Percentiles rank a stretch among this genome's conserved stretches.
These are phyloP conservation scores for Gambelia wislizenii DNA, from an alignment of 2,797 vertebrate species.

Conservation along the genomic window DNA sequence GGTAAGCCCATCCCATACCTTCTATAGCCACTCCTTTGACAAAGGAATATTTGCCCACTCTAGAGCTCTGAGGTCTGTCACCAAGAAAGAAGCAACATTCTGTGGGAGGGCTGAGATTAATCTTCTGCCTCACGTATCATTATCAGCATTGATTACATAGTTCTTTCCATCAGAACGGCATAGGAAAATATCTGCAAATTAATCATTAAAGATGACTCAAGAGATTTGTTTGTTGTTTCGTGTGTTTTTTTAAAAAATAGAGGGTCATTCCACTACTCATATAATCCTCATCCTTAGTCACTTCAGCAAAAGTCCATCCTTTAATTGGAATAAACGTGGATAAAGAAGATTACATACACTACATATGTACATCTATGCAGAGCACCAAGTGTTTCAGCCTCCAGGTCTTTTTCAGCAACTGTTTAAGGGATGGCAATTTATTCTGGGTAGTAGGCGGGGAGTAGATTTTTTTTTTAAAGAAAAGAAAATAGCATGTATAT, in stretches of 20 bases:
- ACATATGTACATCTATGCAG: not conserved
- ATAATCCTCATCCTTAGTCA: not conserved
- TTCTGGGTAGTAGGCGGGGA: not conserved
- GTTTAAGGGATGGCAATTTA: not conserved
- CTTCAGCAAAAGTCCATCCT: not conserved
- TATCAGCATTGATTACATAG: not conserved
- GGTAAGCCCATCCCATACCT: not conserved
- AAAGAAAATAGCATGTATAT: not conserved
- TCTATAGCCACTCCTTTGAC: not conserved
- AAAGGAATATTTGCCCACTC: not conserved
- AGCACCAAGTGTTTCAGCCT: not conserved
- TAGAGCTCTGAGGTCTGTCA: not conserved
- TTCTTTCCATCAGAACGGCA: not conserved
- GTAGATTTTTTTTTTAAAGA: no score
- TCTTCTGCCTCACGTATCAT: not conserved
- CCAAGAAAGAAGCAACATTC: not conserved
- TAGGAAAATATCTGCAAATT: not conserved
- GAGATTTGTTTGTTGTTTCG: not conserved
- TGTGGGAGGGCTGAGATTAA: not conserved
- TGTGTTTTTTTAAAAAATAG: not conserved
- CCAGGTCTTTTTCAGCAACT: not conserved
- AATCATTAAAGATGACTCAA: not conserved
- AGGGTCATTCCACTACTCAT: not conserved
- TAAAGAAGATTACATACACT: not conserved
- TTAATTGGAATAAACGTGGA: not conserved